phyloP scores from a whole-genome alignment of 2,113 vertebrate species.

The Passer montanus region DNA sequence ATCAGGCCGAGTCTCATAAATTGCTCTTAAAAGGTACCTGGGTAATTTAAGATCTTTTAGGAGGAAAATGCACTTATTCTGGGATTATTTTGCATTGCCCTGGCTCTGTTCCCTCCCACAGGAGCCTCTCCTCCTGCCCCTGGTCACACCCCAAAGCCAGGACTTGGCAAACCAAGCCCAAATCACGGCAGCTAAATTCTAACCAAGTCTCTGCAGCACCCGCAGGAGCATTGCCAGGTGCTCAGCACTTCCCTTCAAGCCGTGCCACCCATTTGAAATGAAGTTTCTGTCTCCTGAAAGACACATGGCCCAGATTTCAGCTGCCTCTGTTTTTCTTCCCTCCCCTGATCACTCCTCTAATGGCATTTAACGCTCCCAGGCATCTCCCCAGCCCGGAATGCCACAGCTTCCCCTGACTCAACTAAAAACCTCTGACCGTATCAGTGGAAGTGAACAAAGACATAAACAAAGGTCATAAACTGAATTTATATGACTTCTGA shows the following conservation, averaged over 20 bases:
- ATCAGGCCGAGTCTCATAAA: not conserved
- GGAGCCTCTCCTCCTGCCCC: not conserved
- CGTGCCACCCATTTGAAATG: not conserved
- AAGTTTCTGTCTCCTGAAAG: not conserved
- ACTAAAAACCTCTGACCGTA: not conserved
- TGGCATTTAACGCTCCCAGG: not conserved
- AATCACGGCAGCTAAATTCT: not conserved
- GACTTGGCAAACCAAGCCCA: not conserved
- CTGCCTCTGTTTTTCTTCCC: not conserved
- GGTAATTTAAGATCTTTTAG: not conserved
- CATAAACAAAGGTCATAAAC: slow-evolving; percentile 30
- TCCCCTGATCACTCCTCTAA: not conserved
- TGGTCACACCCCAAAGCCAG: not conserved
- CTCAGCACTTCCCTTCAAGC: not conserved
- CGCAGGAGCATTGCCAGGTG: not conserved
- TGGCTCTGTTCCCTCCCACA: not conserved
- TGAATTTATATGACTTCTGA: slow-evolving; percentile 30
- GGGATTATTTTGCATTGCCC: not conserved
- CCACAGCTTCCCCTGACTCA: not conserved
- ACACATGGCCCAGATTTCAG: not conserved
- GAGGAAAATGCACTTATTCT: not conserved
- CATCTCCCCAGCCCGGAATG: not conserved
- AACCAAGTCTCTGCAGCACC: not conserved
- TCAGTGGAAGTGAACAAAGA: not conserved
- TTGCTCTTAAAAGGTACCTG: not conserved